Base-by-base conservation (phyloP, 2,888 invertebrate species). In the Eurytoma californica region DNA sequence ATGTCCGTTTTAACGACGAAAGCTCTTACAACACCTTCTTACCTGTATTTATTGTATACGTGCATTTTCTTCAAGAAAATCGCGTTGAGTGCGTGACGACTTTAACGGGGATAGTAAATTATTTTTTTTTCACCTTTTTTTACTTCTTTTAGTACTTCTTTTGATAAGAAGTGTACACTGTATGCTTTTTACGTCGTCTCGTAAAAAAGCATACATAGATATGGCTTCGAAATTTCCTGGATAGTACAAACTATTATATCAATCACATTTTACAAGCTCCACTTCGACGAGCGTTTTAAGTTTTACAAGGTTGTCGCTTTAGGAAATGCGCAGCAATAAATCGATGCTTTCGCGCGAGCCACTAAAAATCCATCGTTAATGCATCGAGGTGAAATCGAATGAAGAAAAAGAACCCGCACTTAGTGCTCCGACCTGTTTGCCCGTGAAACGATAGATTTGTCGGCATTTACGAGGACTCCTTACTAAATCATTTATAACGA, bases 71-170 rank as follows among this genome's bases (percentile, higher is more conserved):
- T 66, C 65, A 55, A 85, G 83, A 49, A 81, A 84, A 87, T 87
- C 85, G 75, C 85, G 85, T 87, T 85, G 86, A 83, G 70, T 72
- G 72, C 81, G 82, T 72, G 84, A 74, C 79, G 83, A 83, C 83
- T 78, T 79, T 75, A 77, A 68, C n/a, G 74, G 68, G 67, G 39
- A 72, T 49, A 72, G 78, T 81, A 78, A 78, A 81, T 81, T 80
- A 76, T 78, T 80, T 82, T 79, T 66, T 73, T 76, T 53, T 57
- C 70, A 49, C 66, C 74, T 74, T 76, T 79, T 80, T 61, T 75
- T 75, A n/a, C n/a, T n/a, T n/a, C n/a, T n/a, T n/a, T n/a, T n/a
- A n/a, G n/a, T n/a, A 39, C 57, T 63, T 51, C 69, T 65, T 39
- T 39, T 39, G 66, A 55, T 73, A 58, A 55, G 67, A 66, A 20